These are phyloP conservation scores for Saguinus imperator DNA, from an alignment of 2,113 vertebrate species.

Conservation along the genomic window DNA sequence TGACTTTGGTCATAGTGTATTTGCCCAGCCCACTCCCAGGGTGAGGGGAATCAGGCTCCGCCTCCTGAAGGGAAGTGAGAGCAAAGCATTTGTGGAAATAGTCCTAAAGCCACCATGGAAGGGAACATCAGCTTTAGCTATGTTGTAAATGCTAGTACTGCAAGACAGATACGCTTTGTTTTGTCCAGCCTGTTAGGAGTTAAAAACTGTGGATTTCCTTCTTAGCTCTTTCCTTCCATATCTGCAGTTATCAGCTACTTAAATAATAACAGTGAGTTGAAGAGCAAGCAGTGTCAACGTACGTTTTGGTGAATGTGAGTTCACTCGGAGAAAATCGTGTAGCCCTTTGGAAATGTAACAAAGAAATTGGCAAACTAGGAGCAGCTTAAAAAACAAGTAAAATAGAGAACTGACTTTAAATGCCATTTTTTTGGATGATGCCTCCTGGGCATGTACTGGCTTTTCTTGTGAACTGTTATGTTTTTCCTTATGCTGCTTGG, in stretches of 20 bases:
- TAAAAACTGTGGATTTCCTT: background rate
- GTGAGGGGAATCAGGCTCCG: background rate
- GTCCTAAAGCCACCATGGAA: background rate
- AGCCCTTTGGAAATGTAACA: background rate
- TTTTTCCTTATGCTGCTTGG: background rate
- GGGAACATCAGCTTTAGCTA: background rate
- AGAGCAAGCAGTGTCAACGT: background rate
- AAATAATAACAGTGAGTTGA: background rate
- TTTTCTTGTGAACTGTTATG: background rate
- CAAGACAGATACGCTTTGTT: background rate
- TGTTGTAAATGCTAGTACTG: background rate
- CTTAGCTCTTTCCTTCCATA: background rate
- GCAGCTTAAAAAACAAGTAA: background rate
- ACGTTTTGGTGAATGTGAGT: background rate
- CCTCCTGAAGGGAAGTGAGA: background rate
- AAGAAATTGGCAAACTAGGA: background rate
- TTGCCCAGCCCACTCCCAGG: background rate
- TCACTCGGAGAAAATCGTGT: background rate
- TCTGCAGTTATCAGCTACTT: background rate
- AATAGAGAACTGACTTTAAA: background rate
- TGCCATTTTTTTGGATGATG: background rate
- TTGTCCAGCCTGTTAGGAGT: background rate
- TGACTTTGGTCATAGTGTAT: background rate
- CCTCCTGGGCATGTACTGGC: background rate
- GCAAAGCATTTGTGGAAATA: background rate